A percentile compares a stretch with the other conserved stretches of the same genome.
Conservation (phyloP, 2,888 invertebrate species). For the Drepana falcataria region DNA sequence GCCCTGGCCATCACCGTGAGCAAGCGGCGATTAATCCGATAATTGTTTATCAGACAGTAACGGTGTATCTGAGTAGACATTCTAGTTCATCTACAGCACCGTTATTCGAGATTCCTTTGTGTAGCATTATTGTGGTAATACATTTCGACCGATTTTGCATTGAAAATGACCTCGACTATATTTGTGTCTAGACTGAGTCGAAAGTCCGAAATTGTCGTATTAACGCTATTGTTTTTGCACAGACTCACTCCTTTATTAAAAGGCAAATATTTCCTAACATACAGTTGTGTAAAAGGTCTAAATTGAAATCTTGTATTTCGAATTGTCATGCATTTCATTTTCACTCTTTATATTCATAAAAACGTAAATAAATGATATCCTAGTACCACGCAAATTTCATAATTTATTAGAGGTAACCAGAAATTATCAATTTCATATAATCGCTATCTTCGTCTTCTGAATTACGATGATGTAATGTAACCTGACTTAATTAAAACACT, state of each 20-base stretch:
- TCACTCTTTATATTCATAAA: no score
- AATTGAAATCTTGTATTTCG: background rate
- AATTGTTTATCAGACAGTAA: conserved; percentile 62
- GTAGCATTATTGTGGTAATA: conserved; percentile 4
- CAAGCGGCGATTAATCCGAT: conserved; percentile 37
- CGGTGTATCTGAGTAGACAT: conserved; percentile 62
- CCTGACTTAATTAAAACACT: conserved; percentile 23
- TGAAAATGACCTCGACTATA: background rate
- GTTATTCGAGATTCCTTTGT: conserved; percentile 55
- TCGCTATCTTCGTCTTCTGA: conserved; percentile 9
- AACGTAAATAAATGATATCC: conserved; percentile 1
- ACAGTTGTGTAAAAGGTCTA: background rate
- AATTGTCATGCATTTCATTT: background rate
- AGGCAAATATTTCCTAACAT: background rate
- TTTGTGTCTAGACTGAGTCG: background rate
- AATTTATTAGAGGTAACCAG: no score
- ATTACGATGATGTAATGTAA: conserved; percentile 28
- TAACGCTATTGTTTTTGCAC: background rate
- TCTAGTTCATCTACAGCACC: conserved; percentile 65
- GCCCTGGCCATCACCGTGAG: no score
- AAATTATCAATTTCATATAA: conserved; percentile 9
- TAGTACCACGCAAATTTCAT: conserved; percentile 11
- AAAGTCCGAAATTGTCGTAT: background rate
- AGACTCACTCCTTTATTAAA: background rate
- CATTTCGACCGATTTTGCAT: background rate